Percentiles rank a stretch among this genome's conserved stretches.
Conservation (phyloP, 2,888 invertebrate genomes). For the Xanthostigma xanthostigma region DNA sequence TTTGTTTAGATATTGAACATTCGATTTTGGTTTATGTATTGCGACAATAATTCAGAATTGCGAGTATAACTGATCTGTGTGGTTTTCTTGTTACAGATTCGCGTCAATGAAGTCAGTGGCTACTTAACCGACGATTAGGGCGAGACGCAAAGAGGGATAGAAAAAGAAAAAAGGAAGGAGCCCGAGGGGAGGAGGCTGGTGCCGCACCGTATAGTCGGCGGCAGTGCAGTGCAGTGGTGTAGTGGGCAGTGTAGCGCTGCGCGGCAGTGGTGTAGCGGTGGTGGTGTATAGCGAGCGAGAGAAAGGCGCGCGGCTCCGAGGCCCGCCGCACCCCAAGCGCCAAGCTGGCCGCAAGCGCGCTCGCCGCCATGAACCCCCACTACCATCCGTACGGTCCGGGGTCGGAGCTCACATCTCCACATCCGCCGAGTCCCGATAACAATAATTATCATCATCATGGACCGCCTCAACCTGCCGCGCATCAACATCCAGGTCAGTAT, state of each 20-base stretch:
- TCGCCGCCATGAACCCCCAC: slow-evolving; percentile 81
- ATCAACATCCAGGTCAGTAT: too few species aligned
- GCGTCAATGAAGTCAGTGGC: too few species aligned
- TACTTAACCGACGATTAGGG: too few species aligned
- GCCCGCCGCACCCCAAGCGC: slow-evolving; percentile 38
- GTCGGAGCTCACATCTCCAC: slow-evolving; percentile 63
- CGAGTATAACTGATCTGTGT: too few species aligned
- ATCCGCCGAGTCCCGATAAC: slow-evolving; percentile 60
- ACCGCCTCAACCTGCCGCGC: slow-evolving; percentile 26
- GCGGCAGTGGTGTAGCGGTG: not conserved
- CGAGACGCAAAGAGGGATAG: too few species aligned
- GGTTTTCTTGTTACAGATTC: too few species aligned
- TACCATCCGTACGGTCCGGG: slow-evolving; percentile 57
- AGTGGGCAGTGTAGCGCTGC: not conserved
- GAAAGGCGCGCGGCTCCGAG: slow-evolving; percentile 9
- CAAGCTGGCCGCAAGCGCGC: slow-evolving; percentile 77
- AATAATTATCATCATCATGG: slow-evolving; percentile 43
- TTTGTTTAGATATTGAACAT: too few species aligned
- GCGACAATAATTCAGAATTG: too few species aligned
- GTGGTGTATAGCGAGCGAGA: not conserved
- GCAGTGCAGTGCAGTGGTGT: not conserved
- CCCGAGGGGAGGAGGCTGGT: too few species aligned
- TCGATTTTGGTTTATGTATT: too few species aligned
- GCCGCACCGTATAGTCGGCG: too few species aligned
- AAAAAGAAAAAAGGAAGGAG: too few species aligned